Percentiles rank a stretch among this genome's conserved stretches.
Conservation (phyloP, 2,797 vertebrate genomes). For the Ptychadena robeensis region DNA sequence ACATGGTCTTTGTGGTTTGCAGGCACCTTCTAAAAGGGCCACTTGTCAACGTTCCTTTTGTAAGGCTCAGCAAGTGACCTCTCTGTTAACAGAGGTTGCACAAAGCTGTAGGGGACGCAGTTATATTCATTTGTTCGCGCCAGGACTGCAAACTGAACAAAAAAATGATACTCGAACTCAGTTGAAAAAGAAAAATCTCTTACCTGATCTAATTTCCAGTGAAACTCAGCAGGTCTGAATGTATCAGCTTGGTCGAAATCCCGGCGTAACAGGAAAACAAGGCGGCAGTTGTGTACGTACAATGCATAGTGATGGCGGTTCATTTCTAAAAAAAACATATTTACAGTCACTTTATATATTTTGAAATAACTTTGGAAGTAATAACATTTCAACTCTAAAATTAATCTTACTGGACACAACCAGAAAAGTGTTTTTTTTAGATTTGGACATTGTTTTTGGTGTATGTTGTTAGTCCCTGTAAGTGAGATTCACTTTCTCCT, state of each 20-base stretch:
- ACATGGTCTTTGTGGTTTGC: constrained; percentile 22
- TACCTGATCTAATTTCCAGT: constrained; percentile 99
- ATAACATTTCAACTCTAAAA: too few relatives aligned
- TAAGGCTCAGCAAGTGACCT: constrained; percentile 36
- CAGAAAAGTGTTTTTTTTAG: too few relatives aligned
- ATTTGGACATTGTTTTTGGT: too few relatives aligned
- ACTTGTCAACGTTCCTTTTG: constrained; percentile 19
- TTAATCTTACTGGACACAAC: too few relatives aligned
- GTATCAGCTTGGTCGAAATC: constrained; percentile 93
- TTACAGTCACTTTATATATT: background rate
- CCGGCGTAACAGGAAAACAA: constrained; percentile 92
- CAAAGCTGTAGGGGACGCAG: constrained; percentile 37
- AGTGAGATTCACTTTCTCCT: too few relatives aligned
- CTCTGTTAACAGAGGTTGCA: constrained; percentile 42
- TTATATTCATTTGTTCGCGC: constrained; percentile 16
- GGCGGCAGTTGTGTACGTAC: constrained; percentile 94
- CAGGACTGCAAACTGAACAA: constrained; percentile 8
- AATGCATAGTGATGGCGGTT: constrained; percentile 97
- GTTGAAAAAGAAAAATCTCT: constrained; percentile 20
- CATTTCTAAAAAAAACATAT: constrained; percentile 84
- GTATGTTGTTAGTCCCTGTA: too few relatives aligned
- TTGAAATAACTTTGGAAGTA: too few relatives aligned
- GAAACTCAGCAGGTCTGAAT: constrained; percentile 94
- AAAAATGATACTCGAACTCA: constrained; percentile 13
- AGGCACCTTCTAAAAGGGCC: constrained; percentile 35